Base-by-base conservation (phyloP, 2,797 vertebrate genomes). In the Phyllotis vaccarum region DNA sequence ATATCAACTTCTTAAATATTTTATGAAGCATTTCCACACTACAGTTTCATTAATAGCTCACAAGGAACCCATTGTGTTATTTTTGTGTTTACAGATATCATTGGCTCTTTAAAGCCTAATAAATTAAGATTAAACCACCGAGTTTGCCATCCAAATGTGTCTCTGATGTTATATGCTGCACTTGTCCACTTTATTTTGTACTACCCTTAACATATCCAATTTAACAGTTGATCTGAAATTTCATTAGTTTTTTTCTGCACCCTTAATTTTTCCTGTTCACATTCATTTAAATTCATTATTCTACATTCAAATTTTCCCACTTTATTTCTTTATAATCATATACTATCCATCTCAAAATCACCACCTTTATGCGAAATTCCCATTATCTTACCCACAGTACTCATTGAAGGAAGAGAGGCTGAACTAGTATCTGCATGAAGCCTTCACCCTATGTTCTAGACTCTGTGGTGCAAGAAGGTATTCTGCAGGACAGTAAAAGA, bases 1-100 rank as follows among this genome's bases (percentile, higher is more conserved):
- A 40, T 75, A 89, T 76, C 78, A 90, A 78, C 75, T 93, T n/a
- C 56, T 70, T 90, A 92, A 90, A 78, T 95, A 34, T 86, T 96
- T 91, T 70, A 94, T 46, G 89, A 91, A 88, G 52, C n/a, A 66
- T 13, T 80, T 89, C 68, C 68, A 49, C 16, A 89, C 75, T 27
- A 76, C 2, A 46, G 74, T 91, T 76, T 92, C n/a, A 72, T 94
- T 94, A 72, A 96, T 83, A 78, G 62, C 62, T 94, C 64, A 70
- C 56, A 80, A 78, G 52, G 89, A 75, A 83, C 17, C 10, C 11
- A 24, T 66, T 86, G 14, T 96, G 52, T 70, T 95, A 85, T 22
- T 78, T 92, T 34, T 3, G 11, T 87, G 22, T 95, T 90, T 82
- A 89, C 68, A 86, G 95, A 76, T 75, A 12, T 66, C 85, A 60